Evolutionary conservation across 2,113 vertebrate genomes (phyloP).

Genomic region (Cyanistes caeruleus): DNA sequence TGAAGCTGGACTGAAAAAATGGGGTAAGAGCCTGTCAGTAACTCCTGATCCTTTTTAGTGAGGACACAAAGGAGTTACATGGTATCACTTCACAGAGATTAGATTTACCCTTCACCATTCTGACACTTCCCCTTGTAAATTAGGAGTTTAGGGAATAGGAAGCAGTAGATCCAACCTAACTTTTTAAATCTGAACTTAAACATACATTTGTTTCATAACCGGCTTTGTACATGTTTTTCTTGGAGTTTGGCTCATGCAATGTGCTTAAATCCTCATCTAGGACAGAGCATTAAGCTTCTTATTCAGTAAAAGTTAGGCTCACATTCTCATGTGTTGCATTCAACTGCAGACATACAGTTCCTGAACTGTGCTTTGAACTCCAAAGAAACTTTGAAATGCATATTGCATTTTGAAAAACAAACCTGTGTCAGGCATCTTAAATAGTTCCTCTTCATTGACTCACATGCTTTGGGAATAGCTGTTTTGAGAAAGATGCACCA

Average conservation of each 20-base stretch:
- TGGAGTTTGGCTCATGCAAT: background rate
- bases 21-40: background rate
- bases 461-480: background rate
- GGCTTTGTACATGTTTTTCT: background rate
- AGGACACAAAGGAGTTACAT: background rate
- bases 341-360: accelerated
- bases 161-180: background rate
- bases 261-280: background rate
- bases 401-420: background rate
- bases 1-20: background rate
- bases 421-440: background rate
- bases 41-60: background rate
- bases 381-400: conserved; percentile 25
- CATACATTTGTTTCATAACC: background rate
- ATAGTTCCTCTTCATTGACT: background rate
- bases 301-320: background rate
- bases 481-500: background rate
- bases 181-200: background rate
- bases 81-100: background rate
- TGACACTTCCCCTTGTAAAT: conserved; percentile 47
- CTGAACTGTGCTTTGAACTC: conserved; percentile 3
- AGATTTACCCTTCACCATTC: conserved; percentile 33
- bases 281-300: background rate
- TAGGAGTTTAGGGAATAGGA: conserved; percentile 42
- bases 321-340: background rate